phyloP scores from a whole-genome alignment of 2,888 invertebrate species.

The Polyommatus iphigenia region DNA sequence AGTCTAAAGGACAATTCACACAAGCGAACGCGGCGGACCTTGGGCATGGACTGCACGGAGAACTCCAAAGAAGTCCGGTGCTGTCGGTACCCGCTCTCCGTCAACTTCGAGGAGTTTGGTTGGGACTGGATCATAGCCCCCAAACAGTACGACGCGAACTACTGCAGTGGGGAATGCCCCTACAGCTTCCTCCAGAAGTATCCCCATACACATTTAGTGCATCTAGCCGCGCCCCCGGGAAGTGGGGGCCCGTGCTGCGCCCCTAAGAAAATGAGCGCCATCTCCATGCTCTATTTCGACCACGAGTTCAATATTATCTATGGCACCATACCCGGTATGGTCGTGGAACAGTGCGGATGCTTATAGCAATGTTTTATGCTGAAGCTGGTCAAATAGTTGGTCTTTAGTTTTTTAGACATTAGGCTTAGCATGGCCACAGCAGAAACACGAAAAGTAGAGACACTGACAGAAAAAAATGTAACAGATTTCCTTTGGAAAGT shows the following conservation, averaged over 20 bases:
- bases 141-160: slow-evolving; percentile 95
- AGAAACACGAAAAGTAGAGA: too few relatives aligned
- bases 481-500: too few relatives aligned
- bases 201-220: slow-evolving; percentile 93
- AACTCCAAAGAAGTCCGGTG: slow-evolving; percentile 90
- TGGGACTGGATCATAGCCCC: slow-evolving; percentile 99
- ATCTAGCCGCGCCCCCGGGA: slow-evolving; percentile 87
- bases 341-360: slow-evolving; percentile 95
- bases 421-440: neutral
- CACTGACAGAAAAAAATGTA: too few relatives aligned
- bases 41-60: slow-evolving; percentile 92
- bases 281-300: slow-evolving; percentile 96
- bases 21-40: slow-evolving; percentile 87
- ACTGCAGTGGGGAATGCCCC: slow-evolving; percentile 97
- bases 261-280: slow-evolving; percentile 91
- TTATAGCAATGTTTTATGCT: slow-evolving; percentile 78
- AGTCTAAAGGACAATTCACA: slow-evolving; percentile 74
- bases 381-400: neutral
- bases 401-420: neutral
- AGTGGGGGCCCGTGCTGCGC: slow-evolving; percentile 95
- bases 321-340: slow-evolving; percentile 95
- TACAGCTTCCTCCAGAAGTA: slow-evolving; percentile 92
- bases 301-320: slow-evolving; percentile 92
- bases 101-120: slow-evolving; percentile 96
- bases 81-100: slow-evolving; percentile 95